phyloP scores from a whole-genome alignment of 2,888 invertebrate genomes.

The Philereme vetulata region DNA sequence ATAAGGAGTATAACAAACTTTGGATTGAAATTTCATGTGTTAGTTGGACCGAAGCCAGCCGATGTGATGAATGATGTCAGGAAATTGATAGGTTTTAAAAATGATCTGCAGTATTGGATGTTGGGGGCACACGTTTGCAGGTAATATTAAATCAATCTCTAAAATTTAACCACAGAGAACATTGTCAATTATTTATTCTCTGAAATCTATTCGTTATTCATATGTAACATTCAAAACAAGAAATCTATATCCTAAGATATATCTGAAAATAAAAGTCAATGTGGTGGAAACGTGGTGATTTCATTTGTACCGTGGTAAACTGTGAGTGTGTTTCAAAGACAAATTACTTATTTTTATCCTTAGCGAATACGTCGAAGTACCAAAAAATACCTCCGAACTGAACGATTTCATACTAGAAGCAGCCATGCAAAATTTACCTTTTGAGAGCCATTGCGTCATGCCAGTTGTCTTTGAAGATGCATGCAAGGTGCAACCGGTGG shows the following conservation, averaged over 20 bases:
- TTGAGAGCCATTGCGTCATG: slow-evolving; percentile 67
- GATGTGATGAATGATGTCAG: slow-evolving; percentile 70
- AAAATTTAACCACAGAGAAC: too few species aligned
- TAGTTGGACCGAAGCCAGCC: slow-evolving; percentile 67
- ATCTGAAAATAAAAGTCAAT: too few species aligned
- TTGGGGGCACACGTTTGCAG: slow-evolving; percentile 73
- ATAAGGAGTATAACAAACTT: slow-evolving; percentile 79
- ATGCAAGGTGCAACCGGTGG: slow-evolving; percentile 43
- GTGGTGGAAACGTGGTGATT: neutral
- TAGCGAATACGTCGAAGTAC: slow-evolving; percentile 50
- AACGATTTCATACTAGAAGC: slow-evolving; percentile 54
- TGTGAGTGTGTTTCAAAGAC: neutral
- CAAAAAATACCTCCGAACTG: slow-evolving; percentile 44
- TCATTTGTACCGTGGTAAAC: neutral
- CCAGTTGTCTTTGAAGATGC: slow-evolving; percentile 60
- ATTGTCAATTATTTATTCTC: too few species aligned
- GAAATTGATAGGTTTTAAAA: slow-evolving; percentile 50
- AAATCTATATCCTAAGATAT: too few species aligned
- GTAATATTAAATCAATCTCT: slow-evolving; percentile 28
- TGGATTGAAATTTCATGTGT: slow-evolving; percentile 70
- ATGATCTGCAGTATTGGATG: slow-evolving; percentile 73
- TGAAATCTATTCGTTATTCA: too few species aligned
- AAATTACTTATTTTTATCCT: slow-evolving; percentile 33
- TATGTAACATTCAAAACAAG: too few species aligned
- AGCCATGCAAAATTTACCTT: slow-evolving; percentile 50